A percentile compares a stretch with the other conserved stretches of the same genome.
These are phyloP conservation scores for Ataeniobius toweri DNA, from an alignment of 2,797 vertebrate species.

Conservation along the genomic window DNA sequence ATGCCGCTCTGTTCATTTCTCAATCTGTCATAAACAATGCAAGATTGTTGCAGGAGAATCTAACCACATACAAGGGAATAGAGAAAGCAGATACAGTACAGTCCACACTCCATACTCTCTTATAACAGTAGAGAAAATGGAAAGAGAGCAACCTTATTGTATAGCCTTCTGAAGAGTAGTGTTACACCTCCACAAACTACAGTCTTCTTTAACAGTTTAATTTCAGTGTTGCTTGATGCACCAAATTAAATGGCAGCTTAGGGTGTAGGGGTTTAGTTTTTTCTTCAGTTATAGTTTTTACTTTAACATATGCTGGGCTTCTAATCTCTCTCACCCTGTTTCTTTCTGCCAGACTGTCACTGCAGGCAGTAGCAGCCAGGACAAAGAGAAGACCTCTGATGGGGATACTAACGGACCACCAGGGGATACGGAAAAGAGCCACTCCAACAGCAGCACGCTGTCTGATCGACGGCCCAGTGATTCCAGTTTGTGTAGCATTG, in stretches of 20 bases:
- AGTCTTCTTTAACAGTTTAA: background rate
- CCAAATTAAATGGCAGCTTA: too few relatives aligned
- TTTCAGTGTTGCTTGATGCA: background rate
- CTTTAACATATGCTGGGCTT: background rate
- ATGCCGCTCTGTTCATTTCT: background rate
- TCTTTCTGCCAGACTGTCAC: slow-evolving; percentile 81
- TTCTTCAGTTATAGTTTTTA: background rate
- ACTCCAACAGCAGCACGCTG: slow-evolving; percentile 91
- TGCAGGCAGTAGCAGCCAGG: slow-evolving; percentile 84
- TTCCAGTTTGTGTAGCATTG: slow-evolving; percentile 93
- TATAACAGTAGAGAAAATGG: background rate
- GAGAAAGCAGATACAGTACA: background rate
- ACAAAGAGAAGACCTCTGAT: slow-evolving; percentile 83
- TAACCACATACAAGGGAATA: background rate
- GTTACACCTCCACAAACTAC: background rate
- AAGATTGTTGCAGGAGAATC: background rate
- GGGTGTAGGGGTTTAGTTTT: too few relatives aligned
- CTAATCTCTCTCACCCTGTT: slow-evolving; percentile 22
- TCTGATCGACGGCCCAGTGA: slow-evolving; percentile 90
- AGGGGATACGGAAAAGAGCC: slow-evolving; percentile 87
- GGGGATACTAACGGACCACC: slow-evolving; percentile 70
- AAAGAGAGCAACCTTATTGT: background rate
- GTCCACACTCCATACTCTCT: background rate
- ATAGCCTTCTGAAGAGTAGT: background rate
- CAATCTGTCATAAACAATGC: background rate